Evolutionary conservation across 2,888 invertebrate genomes (phyloP), one percentile per base, ranked within the genome.

Genomic region (Acanthosepion pharaonis): DNA sequence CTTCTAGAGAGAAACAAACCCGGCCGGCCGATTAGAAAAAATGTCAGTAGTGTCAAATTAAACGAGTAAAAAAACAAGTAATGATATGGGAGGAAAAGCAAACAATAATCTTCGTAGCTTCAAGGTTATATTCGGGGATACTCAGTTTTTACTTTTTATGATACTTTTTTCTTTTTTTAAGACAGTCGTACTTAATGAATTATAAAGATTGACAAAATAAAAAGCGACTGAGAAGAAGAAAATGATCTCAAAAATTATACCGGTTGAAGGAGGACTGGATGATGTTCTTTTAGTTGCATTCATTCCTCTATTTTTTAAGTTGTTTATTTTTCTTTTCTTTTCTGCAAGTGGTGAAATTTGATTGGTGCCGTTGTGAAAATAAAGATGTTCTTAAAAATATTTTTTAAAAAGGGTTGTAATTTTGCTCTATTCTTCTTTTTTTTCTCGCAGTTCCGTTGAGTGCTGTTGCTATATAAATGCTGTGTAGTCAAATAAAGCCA

Each of bases 31-130:
- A 9, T 28, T 8, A 6, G 78, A 78, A 15, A 78, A 78, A 78
- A 78, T 78, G 78, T 11, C 78, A 78, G n/a, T 78, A n/a, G n/a
- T 78, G 78, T 78, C n/a, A 78, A 78, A 33, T 11, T 8, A 78
- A n/a, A 33, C n/a, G 11, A n/a, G 15, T 11, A n/a, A 11, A 78
- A 78, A n/a, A 78, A 11, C 59, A 59, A 23, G 59, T 23, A 23
- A 59, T 20, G 59, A 23, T 20, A 20, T 15, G 15, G 20, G 23
- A 20, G 23, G 5, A 59, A 23, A 59, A 59, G 23, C 20, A 59
- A 59, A 59, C 59, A 78, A 78, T 78, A 78, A 78, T 78, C 78
- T n/a, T n/a, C n/a, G n/a, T n/a, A 78, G n/a, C 78, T 78, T 78
- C 78, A 78, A 78, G 78, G 78, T 78, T 78, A 78, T n/a, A 78